phyloP scores from a whole-genome alignment of 2,797 vertebrate genomes.

The Forpus xanthops region DNA sequence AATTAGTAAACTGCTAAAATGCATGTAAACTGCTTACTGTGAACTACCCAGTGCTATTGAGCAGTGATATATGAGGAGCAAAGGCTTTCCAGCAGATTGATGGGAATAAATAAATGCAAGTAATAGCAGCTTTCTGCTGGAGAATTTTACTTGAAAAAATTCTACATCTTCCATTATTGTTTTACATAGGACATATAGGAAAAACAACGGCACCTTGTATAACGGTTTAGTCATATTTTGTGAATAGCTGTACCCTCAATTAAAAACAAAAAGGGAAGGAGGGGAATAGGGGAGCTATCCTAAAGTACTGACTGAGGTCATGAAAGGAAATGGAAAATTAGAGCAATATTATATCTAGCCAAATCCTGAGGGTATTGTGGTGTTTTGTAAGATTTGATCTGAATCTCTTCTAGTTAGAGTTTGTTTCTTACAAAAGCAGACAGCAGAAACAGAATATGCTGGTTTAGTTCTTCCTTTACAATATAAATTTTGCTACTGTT shows the following conservation, averaged over 20 bases:
- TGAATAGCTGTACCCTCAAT: neutral
- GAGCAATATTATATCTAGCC: neutral
- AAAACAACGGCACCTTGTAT: neutral
- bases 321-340: neutral
- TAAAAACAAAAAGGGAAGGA: fast-evolving
- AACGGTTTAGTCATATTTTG: neutral
- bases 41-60: neutral
- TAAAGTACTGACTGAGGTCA: neutral
- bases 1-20: slow-evolving; percentile 5
- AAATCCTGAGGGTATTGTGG: neutral
- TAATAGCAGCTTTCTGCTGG: slow-evolving; percentile 37
- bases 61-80: neutral
- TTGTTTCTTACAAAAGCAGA: neutral
- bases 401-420: slow-evolving; percentile 69
- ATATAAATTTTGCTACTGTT: neutral
- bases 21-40: neutral
- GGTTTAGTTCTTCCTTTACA: neutral
- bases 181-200: neutral
- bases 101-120: neutral
- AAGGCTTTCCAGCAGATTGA: neutral
- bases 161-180: neutral
- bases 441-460: neutral
- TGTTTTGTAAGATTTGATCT: slow-evolving; percentile 37
- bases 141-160: slow-evolving; percentile 62
- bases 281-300: neutral